These are phyloP conservation scores for Orthonychiurus folsomi DNA, from an alignment of 2,888 invertebrate species.

Conservation along the genomic window DNA sequence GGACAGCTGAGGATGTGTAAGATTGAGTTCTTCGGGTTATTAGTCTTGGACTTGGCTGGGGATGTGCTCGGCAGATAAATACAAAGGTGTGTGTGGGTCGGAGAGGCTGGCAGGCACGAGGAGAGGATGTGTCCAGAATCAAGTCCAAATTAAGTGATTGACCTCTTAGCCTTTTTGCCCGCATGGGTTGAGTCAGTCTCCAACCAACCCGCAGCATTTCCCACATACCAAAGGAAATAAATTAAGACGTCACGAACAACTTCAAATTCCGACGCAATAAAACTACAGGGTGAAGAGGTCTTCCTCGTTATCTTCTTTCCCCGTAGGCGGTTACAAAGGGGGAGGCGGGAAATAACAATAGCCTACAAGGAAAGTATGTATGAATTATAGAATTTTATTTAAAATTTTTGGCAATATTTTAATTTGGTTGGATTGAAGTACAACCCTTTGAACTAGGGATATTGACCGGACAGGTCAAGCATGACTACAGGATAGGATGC, in stretches of 20 bases:
- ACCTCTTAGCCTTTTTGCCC: conserved; percentile 1
- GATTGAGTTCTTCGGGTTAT: too few relatives aligned
- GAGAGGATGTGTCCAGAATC: background rate
- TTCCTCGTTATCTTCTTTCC: too few relatives aligned
- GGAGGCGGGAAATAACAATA: background rate
- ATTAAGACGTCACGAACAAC: background rate
- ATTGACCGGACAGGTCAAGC: too few relatives aligned
- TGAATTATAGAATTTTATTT: background rate
- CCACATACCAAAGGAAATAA: too few relatives aligned
- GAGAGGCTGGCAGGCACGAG: background rate
- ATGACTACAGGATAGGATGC: background rate
- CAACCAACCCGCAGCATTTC: too few relatives aligned
- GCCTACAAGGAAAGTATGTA: background rate
- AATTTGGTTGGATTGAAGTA: too few relatives aligned
- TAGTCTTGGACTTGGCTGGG: too few relatives aligned
- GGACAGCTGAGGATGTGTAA: too few relatives aligned
- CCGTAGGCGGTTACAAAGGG: too few relatives aligned
- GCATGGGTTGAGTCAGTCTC: background rate
- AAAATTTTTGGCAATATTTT: background rate
- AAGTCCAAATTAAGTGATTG: background rate
- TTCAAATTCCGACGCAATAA: too few relatives aligned
- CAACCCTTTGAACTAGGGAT: too few relatives aligned
- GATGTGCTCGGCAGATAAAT: background rate
- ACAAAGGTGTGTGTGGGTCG: background rate
- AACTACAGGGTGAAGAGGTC: too few relatives aligned